These are phyloP conservation scores for Caenorhabditis uteleia DNA, from an alignment of 2,888 invertebrate genomes.

Conservation along the genomic window DNA sequence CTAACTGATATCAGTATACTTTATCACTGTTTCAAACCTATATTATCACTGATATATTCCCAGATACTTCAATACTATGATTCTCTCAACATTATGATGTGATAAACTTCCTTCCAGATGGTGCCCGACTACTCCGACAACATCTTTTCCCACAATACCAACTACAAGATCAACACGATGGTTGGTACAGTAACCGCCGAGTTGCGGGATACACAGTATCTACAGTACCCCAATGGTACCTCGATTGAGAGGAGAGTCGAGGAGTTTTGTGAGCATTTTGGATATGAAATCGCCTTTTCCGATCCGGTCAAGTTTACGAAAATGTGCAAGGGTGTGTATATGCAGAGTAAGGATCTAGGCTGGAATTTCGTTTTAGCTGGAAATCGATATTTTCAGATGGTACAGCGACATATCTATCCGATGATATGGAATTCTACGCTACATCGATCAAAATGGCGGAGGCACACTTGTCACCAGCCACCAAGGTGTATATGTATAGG, in stretches of 20 bases:
- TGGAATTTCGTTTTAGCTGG: no score
- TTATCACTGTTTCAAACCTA: no score
- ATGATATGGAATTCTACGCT: constrained; percentile 26
- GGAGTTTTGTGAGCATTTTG: constrained; percentile 20
- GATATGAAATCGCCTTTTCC: constrained; percentile 4
- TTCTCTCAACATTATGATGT: no score
- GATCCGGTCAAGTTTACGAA: constrained; percentile 7
- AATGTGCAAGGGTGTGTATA: not conserved
- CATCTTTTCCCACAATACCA: not conserved
- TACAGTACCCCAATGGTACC: not conserved
- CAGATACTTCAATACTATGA: no score
- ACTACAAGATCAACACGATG: constrained; percentile 14
- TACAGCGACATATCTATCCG: constrained; percentile 8
- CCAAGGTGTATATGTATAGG: constrained; percentile 22
- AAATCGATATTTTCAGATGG: constrained; percentile 2
- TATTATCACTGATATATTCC: no score
- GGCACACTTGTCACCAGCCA: constrained; percentile 6
- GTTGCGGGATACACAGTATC: constrained; percentile 1
- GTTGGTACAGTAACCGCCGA: constrained; percentile 22
- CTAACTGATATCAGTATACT: no score
- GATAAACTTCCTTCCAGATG: constrained; percentile 3
- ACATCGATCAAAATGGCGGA: constrained; percentile 6
- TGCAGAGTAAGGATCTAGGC: no score
- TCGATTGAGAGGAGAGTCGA: not conserved
- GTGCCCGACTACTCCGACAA: constrained; percentile 12